Evolutionary conservation across 2,888 invertebrate species (phyloP), one percentile per base, ranked within the genome.

Genomic region (Pammene fasciana): DNA sequence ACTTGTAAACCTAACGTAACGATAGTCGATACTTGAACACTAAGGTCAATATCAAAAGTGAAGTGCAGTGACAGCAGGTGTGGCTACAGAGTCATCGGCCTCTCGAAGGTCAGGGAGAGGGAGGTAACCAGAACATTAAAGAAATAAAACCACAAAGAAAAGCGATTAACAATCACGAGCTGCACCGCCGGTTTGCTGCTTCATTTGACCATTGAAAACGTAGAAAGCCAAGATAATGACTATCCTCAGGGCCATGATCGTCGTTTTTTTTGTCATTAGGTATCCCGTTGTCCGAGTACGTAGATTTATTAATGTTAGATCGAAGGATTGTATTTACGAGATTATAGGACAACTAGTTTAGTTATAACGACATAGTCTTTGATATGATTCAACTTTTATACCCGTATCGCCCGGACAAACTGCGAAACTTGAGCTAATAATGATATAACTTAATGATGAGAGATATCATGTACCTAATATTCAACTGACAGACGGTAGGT

Each of bases 71-170:
- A 34, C 70, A 65, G 70, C 65, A 65, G 70, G 54, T 65, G 65
- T 41, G 59, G 26, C 18, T 34, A n/a, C 52, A 26, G 54, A 41
- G 65, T 65, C 70, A 52, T 13, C 48, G 60, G 54, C 65, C 70
- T 48, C 48, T 41, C 48, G 60, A 70, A 70, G 70, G 70, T 60
- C 65, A 57, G 41, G 52, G 57, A 68, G 57, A 59, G 64, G 56
- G 67, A 54, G 68, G 70, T 54, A 65, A 48, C 59, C 70, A 65
- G 59, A 55, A 59, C 65, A 60, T 65, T 65, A 65, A 68, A 64
- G 54, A 65, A 70, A 65, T 65, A 65, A 70, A 65, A 70, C 70
- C 65, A 70, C 55, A 65, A 60, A 60, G 65, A 48, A 50, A 68
- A 54, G 56, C 55, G 60, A 70, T 70, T 70, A 68, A 60, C 70